Evolutionary conservation across 2,113 vertebrate genomes (phyloP).

Genomic region (Pholis gunnellus): DNA sequence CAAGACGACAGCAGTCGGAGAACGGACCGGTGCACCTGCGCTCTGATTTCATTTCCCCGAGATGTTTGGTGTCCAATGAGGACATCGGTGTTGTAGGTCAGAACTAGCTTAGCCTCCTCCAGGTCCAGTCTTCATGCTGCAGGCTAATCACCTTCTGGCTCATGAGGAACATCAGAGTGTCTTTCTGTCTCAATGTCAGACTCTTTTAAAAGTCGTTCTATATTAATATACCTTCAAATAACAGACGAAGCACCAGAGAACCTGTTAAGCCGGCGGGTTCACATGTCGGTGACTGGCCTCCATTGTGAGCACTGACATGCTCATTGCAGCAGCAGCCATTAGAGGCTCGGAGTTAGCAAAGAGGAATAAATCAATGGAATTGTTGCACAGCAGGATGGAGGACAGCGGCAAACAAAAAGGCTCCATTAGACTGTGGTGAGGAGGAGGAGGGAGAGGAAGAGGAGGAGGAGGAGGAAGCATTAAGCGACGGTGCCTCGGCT

Average conservation of each 20-base stretch:
- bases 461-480: neutral
- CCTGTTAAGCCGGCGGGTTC: neutral
- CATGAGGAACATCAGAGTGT: neutral
- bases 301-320: neutral
- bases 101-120: no score
- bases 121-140: neutral
- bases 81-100: neutral
- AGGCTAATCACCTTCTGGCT: neutral
- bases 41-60: constrained; percentile 1
- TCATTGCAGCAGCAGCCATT: no score
- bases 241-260: no score
- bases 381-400: constrained; percentile 26
- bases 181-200: neutral
- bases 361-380: constrained; percentile 34
- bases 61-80: neutral
- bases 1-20: no score
- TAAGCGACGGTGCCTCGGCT: neutral
- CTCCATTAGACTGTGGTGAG: neutral
- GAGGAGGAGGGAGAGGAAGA: neutral
- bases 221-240: neutral
- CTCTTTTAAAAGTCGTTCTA: neutral
- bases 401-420: constrained; percentile 11
- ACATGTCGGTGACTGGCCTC: neutral
- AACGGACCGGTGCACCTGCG: no score
- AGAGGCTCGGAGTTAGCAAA: constrained; percentile 18